Percentiles rank a stretch among this genome's conserved stretches.
These are phyloP conservation scores for Eremophila alpestris DNA, from an alignment of 2,797 vertebrate genomes.

Conservation along the genomic window DNA sequence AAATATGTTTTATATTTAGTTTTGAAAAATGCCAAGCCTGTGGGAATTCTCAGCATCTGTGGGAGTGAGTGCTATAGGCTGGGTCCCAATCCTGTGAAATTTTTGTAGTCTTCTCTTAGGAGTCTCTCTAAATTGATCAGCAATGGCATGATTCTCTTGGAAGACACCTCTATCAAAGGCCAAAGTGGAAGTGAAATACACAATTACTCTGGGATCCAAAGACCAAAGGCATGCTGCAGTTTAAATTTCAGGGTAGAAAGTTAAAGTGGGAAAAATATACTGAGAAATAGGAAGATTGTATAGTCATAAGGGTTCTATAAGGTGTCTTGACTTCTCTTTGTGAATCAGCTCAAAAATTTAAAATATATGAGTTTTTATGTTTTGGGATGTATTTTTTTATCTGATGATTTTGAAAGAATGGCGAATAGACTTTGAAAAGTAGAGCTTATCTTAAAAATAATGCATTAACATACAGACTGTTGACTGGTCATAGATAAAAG, in stretches of 20 bases:
- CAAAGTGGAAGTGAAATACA: background rate
- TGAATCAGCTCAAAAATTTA: background rate
- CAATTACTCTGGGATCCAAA: background rate
- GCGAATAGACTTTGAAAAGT: background rate
- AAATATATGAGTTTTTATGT: background rate
- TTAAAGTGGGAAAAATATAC: background rate
- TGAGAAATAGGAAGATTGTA: background rate
- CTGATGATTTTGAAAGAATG: background rate
- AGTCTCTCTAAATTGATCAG: constrained; percentile 3
- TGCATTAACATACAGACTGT: background rate
- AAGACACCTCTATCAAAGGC: background rate
- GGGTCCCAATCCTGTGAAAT: constrained; percentile 19
- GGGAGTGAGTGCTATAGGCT: constrained; percentile 21
- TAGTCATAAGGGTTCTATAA: background rate
- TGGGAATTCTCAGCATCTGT: constrained; percentile 29
- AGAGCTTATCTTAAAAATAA: background rate
- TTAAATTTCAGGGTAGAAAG: background rate
- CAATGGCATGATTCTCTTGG: background rate
- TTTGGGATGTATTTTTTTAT: background rate
- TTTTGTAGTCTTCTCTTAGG: background rate
- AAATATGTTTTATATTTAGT: constrained; percentile 20
- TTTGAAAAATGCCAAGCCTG: background rate
- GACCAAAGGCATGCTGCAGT: background rate
- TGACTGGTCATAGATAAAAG: background rate
- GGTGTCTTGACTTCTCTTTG: background rate